Percentiles rank a stretch among this genome's conserved stretches.
These are phyloP conservation scores for Alviniconcha marisindica DNA, from an alignment of 1,140 invertebrate species.

Conservation along the genomic window DNA sequence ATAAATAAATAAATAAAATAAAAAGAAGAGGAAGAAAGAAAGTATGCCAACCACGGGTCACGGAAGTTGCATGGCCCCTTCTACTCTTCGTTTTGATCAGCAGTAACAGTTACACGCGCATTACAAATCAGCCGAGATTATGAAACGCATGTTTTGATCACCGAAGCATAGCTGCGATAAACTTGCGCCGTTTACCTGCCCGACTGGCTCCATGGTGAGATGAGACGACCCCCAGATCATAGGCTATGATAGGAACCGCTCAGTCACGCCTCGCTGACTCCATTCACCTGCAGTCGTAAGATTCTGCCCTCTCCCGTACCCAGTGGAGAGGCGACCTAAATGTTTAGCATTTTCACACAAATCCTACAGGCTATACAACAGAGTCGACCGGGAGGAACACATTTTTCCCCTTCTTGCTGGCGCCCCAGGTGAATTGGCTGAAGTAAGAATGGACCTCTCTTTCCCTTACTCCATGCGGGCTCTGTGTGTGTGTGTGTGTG, in stretches of 20 bases:
- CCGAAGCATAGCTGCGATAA: neutral
- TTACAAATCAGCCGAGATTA: neutral
- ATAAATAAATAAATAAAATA: no score
- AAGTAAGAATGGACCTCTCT: neutral
- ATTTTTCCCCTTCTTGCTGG: neutral
- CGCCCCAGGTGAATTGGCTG: neutral
- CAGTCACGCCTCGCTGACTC: neutral
- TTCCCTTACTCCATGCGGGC: neutral
- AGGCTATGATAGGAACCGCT: neutral
- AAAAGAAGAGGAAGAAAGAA: no score
- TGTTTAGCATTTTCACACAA: neutral
- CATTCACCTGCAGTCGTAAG: neutral
- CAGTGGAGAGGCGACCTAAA: neutral
- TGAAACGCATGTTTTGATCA: neutral
- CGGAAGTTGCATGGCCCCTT: neutral
- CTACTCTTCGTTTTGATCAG: neutral
- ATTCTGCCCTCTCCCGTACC: neutral
- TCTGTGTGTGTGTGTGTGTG: neutral
- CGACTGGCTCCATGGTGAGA: neutral
- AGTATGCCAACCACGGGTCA: neutral
- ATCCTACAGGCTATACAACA: neutral
- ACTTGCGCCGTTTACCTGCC: neutral
- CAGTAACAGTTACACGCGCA: slow-evolving; percentile 2
- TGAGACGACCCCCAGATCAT: neutral
- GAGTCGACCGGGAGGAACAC: neutral